Evolutionary conservation across 2,797 vertebrate species (phyloP).

Genomic region (Melopsittacus undulatus): DNA sequence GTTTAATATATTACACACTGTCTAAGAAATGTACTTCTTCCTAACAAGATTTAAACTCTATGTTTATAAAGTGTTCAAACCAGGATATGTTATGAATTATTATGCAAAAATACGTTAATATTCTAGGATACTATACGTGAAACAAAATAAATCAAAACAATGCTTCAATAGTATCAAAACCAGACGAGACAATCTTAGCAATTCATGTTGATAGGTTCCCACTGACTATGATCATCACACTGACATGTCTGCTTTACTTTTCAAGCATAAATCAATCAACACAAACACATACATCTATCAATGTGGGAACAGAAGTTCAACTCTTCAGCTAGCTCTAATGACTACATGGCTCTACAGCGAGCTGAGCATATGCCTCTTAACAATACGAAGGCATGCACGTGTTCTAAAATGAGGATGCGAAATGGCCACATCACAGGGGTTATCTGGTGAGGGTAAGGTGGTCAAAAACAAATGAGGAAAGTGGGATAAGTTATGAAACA

Average conservation of each 20-base stretch:
- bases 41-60: conserved; percentile 25
- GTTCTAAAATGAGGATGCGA: background rate
- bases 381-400: background rate
- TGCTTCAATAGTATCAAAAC: background rate
- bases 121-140: background rate
- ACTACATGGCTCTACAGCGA: background rate
- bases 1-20: background rate
- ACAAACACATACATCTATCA: background rate
- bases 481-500: background rate
- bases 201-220: background rate
- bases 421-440: background rate
- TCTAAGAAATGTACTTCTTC: conserved; percentile 22
- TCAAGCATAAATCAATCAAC: background rate
- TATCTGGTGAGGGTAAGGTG: background rate
- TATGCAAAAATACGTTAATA: conserved; percentile 22
- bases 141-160: conserved; percentile 34
- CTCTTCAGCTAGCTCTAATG: background rate
- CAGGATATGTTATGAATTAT: conserved; percentile 1
- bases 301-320: background rate
- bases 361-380: background rate
- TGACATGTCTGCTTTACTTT: background rate
- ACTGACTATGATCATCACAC: background rate
- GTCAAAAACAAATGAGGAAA: background rate
- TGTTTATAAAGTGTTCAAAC: conserved; percentile 26
- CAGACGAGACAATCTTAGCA: background rate